Evolutionary conservation across 2,888 invertebrate genomes (phyloP).

Genomic region (Aporophyla lueneburgensis): DNA sequence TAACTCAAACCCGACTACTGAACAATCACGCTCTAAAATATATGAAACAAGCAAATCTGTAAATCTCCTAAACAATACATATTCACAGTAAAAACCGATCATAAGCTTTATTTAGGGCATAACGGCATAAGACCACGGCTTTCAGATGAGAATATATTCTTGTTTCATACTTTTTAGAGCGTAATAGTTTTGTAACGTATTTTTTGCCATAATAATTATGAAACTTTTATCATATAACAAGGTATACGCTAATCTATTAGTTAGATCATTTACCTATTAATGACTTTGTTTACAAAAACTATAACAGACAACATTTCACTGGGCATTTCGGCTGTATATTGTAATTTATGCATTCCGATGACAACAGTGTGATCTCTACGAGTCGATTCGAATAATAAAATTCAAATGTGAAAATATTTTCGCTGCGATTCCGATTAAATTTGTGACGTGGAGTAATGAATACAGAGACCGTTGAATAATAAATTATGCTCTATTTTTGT

Average conservation of each 20-base stretch:
- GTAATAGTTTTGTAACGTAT: no score
- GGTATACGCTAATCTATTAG: neutral
- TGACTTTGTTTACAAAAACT: neutral
- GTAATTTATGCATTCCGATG: conserved; percentile 5
- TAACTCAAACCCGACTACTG: no score
- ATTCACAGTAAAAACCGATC: no score
- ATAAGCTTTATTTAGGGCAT: no score
- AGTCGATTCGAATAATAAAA: conserved; percentile 27
- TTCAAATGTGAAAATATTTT: conserved; percentile 28
- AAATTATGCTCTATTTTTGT: neutral
- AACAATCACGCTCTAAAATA: no score
- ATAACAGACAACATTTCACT: neutral
- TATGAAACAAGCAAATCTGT: no score
- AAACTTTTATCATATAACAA: neutral
- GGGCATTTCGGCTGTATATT: neutral
- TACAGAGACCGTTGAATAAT: neutral
- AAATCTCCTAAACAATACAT: no score
- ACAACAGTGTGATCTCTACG: conserved; percentile 11
- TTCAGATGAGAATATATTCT: no score
- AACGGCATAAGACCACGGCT: no score
- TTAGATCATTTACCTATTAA: neutral
- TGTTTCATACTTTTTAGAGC: no score
- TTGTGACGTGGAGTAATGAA: conserved; percentile 21
- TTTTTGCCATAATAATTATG: no score
- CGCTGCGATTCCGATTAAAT: conserved; percentile 15